These are phyloP conservation scores for Sphyrna mokarran DNA, from an alignment of 2,113 vertebrate species.

Conservation along the genomic window DNA sequence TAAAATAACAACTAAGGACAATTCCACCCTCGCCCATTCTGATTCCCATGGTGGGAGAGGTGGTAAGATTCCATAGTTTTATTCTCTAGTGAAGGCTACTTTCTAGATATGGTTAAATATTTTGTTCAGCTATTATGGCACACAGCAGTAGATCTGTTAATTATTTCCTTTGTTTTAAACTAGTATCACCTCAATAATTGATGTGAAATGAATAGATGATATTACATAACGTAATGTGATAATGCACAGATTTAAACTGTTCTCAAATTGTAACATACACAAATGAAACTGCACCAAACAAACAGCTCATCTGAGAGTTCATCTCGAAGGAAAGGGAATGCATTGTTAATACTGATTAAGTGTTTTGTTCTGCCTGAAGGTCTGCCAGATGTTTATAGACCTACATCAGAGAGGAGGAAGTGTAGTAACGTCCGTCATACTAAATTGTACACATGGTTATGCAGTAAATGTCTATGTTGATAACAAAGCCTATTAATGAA, in stretches of 20 bases:
- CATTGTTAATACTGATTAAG: conserved; percentile 63
- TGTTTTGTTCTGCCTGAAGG: conserved; percentile 58
- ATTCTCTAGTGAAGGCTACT: background rate
- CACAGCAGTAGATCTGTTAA: background rate
- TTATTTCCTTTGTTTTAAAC: conserved; percentile 1
- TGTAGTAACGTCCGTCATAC: background rate
- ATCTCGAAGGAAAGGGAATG: conserved; percentile 56
- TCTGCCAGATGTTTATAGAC: conserved; percentile 54
- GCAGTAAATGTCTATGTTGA: background rate
- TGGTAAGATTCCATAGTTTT: background rate
- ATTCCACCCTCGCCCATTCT: no score
- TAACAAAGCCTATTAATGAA: background rate
- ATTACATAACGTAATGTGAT: conserved; percentile 42
- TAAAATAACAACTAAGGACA: no score
- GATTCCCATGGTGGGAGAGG: no score
- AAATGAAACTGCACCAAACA: conserved; percentile 58
- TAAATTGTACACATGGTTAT: background rate
- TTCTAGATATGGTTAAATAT: background rate
- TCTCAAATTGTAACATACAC: conserved; percentile 59
- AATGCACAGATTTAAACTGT: conserved; percentile 46
- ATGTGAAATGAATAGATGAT: conserved; percentile 34
- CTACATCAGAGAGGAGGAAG: conserved; percentile 40
- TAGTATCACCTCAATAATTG: background rate
- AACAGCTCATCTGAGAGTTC: conserved; percentile 53
- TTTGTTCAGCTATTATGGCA: background rate